phyloP scores from a whole-genome alignment of 2,113 vertebrate species.

The Ammodytes dubius region DNA sequence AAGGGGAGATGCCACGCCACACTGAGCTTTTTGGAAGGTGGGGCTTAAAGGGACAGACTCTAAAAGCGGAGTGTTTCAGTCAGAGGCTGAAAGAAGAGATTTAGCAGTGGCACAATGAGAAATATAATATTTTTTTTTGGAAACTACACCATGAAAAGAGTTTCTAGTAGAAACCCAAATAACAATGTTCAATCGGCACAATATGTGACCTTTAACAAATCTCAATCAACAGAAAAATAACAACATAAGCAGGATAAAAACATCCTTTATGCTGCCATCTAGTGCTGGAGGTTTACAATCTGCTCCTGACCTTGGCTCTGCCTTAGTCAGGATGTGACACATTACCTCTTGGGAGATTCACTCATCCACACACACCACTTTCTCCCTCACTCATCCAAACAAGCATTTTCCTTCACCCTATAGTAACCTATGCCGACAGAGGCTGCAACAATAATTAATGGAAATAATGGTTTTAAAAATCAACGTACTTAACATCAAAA shows the following conservation, averaged over 20 bases:
- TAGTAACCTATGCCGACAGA: neutral
- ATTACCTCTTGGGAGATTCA: neutral
- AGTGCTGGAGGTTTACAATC: neutral
- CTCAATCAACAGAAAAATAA: neutral
- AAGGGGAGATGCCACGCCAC: too few species aligned
- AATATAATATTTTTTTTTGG: too few species aligned
- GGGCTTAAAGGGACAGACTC: too few species aligned
- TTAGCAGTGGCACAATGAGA: too few species aligned
- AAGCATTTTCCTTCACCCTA: neutral
- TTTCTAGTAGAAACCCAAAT: too few species aligned
- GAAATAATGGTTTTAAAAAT: neutral
- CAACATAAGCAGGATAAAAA: neutral
- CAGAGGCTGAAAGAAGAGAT: too few species aligned
- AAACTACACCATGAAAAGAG: too few species aligned
- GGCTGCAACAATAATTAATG: neutral
- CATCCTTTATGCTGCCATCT: neutral
- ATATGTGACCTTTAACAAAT: neutral
- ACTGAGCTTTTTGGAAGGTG: too few species aligned
- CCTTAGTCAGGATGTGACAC: neutral
- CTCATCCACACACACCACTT: neutral
- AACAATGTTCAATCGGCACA: neutral
- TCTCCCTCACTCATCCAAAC: slow-evolving; percentile 4
- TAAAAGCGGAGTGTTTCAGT: too few species aligned
- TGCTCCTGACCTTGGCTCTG: neutral
- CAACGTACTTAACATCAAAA: slow-evolving; percentile 3